Evolutionary conservation across 2,113 vertebrate species (phyloP).

Genomic region (Neodon shergylaensis): DNA sequence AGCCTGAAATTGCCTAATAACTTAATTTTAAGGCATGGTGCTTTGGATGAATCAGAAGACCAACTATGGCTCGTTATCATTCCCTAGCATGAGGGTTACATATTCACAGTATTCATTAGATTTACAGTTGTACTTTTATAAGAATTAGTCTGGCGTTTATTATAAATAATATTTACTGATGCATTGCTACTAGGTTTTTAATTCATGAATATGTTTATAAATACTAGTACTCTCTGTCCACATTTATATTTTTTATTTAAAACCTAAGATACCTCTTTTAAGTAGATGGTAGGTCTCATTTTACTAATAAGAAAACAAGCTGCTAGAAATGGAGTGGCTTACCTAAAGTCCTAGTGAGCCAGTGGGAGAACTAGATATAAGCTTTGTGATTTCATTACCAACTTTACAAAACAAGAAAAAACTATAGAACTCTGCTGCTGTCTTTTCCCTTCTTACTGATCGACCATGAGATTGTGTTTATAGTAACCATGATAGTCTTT

Average conservation of each 20-base stretch:
- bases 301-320: conserved; percentile 66
- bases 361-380: conserved; percentile 8
- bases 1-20: conserved; percentile 54
- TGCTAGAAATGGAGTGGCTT: conserved; percentile 58
- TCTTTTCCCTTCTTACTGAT: conserved; percentile 29
- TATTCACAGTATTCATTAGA: conserved; percentile 45
- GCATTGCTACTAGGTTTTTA: conserved; percentile 40
- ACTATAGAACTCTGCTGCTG: not conserved
- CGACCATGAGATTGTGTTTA: conserved; percentile 50
- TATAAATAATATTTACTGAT: conserved; percentile 43
- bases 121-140: conserved; percentile 43
- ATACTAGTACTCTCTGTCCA: conserved; percentile 43
- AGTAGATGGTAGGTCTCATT: conserved; percentile 50
- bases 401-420: not conserved
- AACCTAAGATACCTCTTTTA: conserved; percentile 36
- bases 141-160: conserved; percentile 52
- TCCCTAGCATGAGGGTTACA: conserved; percentile 29
- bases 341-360: not conserved
- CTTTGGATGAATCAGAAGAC: conserved; percentile 66
- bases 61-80: conserved; percentile 6
- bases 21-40: conserved; percentile 48
- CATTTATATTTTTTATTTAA: conserved; percentile 59
- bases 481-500: conserved; percentile 52
- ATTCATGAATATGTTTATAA: conserved; percentile 42
- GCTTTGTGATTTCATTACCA: conserved; percentile 52